Percentiles rank a stretch among this genome's conserved stretches.
Conservation (phyloP, 53 echinoderm and acorn worm species). For the Paelopatides confundens region DNA sequence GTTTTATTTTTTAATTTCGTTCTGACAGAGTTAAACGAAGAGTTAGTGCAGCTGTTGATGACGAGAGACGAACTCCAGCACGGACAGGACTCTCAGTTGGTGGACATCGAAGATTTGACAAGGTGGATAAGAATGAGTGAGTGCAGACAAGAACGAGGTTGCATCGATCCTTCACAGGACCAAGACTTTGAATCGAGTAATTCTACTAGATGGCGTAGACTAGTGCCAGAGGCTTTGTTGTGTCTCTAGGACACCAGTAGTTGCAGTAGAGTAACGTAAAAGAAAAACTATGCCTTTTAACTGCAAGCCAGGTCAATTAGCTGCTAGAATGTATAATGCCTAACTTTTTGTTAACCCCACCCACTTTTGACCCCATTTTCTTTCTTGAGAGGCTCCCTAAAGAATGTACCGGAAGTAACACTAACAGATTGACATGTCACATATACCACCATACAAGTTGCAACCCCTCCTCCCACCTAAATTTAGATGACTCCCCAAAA, state of each 20-base stretch:
- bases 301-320: neutral
- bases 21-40: constrained; percentile 86
- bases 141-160: constrained; percentile 72
- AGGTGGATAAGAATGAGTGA: constrained; percentile 99
- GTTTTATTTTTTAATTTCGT: neutral
- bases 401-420: too few relatives aligned
- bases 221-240: neutral
- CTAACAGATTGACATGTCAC: too few relatives aligned
- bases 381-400: too few relatives aligned
- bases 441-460: too few relatives aligned
- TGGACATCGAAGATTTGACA: constrained; percentile 96
- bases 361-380: too few relatives aligned
- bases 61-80: constrained; percentile 85
- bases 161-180: constrained; percentile 46
- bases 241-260: neutral
- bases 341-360: too few relatives aligned
- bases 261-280: neutral
- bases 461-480: too few relatives aligned
- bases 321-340: too few relatives aligned
- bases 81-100: constrained; percentile 95
- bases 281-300: neutral
- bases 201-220: constrained; percentile 30
- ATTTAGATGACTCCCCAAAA: too few relatives aligned
- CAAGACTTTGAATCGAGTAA: constrained; percentile 36
- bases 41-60: constrained; percentile 85